A percentile compares a stretch with the other conserved stretches of the same genome.
Evolutionary conservation across 2,113 vertebrate species (phyloP).

Genomic region (Tiliqua scincoides): DNA sequence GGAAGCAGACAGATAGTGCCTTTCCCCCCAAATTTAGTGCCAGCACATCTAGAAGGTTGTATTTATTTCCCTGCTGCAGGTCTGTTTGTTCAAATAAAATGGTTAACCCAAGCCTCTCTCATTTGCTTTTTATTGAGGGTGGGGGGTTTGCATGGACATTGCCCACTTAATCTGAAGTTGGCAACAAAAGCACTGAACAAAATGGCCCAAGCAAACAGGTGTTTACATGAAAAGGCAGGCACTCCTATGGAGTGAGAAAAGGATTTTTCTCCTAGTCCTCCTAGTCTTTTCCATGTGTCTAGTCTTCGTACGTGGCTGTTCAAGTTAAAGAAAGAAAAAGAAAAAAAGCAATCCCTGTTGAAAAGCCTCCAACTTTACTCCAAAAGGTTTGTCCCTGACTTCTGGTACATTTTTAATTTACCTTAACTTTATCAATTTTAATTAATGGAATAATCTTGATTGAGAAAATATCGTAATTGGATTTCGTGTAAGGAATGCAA

Average conservation of each 20-base stretch:
- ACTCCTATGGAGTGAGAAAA: background rate
- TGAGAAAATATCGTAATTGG: conserved; percentile 32
- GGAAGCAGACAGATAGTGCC: too few relatives aligned
- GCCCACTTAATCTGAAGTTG: background rate
- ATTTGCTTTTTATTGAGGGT: too few relatives aligned
- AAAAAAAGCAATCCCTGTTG: background rate
- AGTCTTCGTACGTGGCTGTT: background rate
- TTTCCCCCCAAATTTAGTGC: too few relatives aligned
- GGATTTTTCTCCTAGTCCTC: too few relatives aligned
- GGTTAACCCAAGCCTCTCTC: too few relatives aligned
- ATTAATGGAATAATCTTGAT: conserved; percentile 37
- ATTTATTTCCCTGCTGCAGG: too few relatives aligned
- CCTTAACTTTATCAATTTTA: conserved; percentile 34
- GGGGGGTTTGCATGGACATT: too few relatives aligned
- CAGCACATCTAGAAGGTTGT: too few relatives aligned
- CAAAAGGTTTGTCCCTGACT: conserved; percentile 8
- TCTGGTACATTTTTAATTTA: conserved; percentile 24
- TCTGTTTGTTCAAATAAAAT: too few relatives aligned
- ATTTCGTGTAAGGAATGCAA: conserved; percentile 14
- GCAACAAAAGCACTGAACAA: background rate
- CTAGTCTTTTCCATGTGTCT: background rate
- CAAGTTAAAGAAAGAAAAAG: background rate
- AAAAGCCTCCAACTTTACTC: background rate
- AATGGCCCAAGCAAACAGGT: background rate
- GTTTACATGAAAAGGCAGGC: background rate